phyloP scores from a whole-genome alignment of 2,113 vertebrate species.

The Albula goreensis region DNA sequence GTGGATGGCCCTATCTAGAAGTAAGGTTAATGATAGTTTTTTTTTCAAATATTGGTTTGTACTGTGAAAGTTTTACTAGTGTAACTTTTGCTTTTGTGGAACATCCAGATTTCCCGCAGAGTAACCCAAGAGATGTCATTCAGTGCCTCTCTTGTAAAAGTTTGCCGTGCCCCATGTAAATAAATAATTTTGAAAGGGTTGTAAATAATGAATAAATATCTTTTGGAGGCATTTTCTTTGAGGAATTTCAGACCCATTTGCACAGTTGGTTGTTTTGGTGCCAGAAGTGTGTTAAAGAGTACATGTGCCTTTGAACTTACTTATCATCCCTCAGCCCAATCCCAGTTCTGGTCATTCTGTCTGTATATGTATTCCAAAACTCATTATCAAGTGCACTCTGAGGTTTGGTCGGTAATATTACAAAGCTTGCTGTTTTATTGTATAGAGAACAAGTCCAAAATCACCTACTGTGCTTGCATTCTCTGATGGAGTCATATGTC shows the following conservation, averaged over 20 bases:
- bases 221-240: not conserved
- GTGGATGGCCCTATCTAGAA: not conserved
- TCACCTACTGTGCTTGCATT: not conserved
- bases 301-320: too few species aligned
- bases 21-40: not conserved
- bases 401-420: not conserved
- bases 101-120: not conserved
- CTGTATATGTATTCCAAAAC: not conserved
- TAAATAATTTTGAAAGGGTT: slow-evolving; percentile 9
- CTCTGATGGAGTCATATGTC: not conserved
- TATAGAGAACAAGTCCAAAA: too few species aligned
- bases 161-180: not conserved
- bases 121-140: not conserved
- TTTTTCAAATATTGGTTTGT: not conserved
- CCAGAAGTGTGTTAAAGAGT: not conserved
- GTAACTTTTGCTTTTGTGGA: not conserved
- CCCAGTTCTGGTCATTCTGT: not conserved
- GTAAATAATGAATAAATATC: slow-evolving; percentile 5
- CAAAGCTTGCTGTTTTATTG: not conserved
- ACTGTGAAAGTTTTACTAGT: not conserved
- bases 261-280: not conserved
- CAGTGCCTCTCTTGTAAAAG: not conserved
- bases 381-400: not conserved
- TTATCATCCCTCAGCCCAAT: not conserved
- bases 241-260: not conserved